Evolutionary conservation across 2,888 invertebrate species (phyloP).

Genomic region (Antheraea yamamai): DNA sequence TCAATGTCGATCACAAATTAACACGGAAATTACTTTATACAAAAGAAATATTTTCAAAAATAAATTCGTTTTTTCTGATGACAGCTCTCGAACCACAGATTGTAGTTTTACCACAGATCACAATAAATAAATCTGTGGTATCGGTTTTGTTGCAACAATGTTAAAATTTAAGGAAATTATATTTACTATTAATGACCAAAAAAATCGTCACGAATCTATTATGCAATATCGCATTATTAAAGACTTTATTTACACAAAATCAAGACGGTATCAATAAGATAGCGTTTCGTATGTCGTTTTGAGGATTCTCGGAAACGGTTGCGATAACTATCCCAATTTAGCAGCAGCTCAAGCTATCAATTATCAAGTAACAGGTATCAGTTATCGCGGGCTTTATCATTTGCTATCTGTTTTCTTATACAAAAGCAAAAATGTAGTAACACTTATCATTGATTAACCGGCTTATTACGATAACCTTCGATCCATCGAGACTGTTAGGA

Average conservation of each 20-base stretch:
- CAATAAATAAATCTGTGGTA: too few relatives aligned
- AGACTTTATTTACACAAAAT: neutral
- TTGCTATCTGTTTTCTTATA: neutral
- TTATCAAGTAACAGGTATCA: neutral
- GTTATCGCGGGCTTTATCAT: neutral
- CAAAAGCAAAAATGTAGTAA: neutral
- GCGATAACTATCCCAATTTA: conserved; percentile 2
- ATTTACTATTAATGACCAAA: neutral
- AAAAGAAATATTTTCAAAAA: too few relatives aligned
- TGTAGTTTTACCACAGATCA: too few relatives aligned
- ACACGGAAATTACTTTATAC: too few relatives aligned
- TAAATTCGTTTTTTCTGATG: too few relatives aligned
- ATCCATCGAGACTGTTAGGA: conserved; percentile 9
- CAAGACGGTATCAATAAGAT: neutral
- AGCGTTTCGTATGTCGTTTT: neutral
- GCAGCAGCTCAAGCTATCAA: neutral
- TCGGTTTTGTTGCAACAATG: too few relatives aligned
- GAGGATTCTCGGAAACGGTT: conserved; percentile 1
- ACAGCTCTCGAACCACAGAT: too few relatives aligned
- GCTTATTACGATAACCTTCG: conserved; percentile 13
- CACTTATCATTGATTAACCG: neutral
- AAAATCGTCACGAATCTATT: neutral
- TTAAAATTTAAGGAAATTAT: too few relatives aligned
- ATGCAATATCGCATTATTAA: neutral
- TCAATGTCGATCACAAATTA: too few relatives aligned